These are phyloP conservation scores for Meganola albula DNA, from an alignment of 2,888 invertebrate species.

Conservation along the genomic window DNA sequence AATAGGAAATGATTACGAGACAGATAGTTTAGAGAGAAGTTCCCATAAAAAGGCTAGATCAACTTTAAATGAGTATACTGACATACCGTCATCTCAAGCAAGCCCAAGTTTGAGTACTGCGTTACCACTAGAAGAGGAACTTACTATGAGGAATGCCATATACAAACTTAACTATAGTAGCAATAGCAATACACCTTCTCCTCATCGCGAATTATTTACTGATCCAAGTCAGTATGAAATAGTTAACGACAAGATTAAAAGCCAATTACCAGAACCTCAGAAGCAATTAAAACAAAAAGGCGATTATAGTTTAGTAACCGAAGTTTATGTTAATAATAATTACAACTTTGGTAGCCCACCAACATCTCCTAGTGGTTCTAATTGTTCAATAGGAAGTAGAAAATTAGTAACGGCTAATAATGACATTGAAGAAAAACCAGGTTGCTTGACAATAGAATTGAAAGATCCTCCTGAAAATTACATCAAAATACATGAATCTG, in stretches of 20 bases:
- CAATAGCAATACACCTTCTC: slow-evolving; percentile 69
- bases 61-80: slow-evolving; percentile 80
- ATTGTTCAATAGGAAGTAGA: slow-evolving; percentile 77
- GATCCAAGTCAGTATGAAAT: slow-evolving; percentile 68
- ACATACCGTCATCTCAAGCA: slow-evolving; percentile 82
- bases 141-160: slow-evolving; percentile 87
- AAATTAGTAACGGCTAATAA: slow-evolving; percentile 71
- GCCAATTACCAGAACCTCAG: slow-evolving; percentile 19
- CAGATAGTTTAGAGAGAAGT: slow-evolving; percentile 84
- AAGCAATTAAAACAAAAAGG: slow-evolving; percentile 58
- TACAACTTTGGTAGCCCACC: slow-evolving; percentile 80
- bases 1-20: slow-evolving; percentile 81
- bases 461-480: slow-evolving; percentile 88
- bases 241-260: slow-evolving; percentile 39
- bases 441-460: slow-evolving; percentile 89
- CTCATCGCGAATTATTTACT: slow-evolving; percentile 47
- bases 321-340: slow-evolving; percentile 87
- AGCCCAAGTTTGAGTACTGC: slow-evolving; percentile 86
- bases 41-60: slow-evolving; percentile 70
- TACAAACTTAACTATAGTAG: slow-evolving; percentile 80
- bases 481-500: slow-evolving; percentile 86
- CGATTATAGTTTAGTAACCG: slow-evolving; percentile 84
- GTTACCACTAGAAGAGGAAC: slow-evolving; percentile 87
- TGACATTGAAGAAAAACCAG: slow-evolving; percentile 80
- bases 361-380: slow-evolving; percentile 77